phyloP scores from a whole-genome alignment of 1,140 invertebrate species.

The Drosophila ficusphila region DNA sequence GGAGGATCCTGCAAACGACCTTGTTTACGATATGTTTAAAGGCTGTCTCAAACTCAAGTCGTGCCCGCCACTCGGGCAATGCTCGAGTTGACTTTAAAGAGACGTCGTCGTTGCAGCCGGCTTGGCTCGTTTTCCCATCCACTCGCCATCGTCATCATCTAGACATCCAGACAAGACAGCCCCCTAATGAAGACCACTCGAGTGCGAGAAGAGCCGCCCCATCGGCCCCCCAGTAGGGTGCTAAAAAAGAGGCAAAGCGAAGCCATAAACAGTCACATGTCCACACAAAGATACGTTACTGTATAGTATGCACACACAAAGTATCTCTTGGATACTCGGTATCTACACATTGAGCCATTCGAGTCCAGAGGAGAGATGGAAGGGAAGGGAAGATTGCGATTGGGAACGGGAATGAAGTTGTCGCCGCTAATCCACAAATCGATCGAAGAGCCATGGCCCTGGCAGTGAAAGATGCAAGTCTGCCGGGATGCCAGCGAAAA shows the following conservation, averaged over 20 bases:
- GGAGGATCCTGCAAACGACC: conserved; percentile 70
- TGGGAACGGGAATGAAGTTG: conserved; percentile 62
- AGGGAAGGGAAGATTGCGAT: not conserved
- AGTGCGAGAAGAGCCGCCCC: conserved; percentile 40
- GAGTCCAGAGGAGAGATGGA: not conserved
- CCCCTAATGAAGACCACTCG: conserved; percentile 76
- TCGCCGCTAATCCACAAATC: conserved; percentile 59
- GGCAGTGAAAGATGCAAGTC: conserved; percentile 61
- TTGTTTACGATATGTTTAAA: conserved; percentile 71
- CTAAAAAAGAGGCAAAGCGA: conserved; percentile 27
- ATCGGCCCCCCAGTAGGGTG: conserved; percentile 20
- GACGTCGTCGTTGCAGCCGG: conserved; percentile 16
- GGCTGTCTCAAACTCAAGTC: conserved; percentile 37
- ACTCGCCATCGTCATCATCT: too few relatives aligned
- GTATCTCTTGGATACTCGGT: conserved; percentile 31
- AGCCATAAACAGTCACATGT: conserved; percentile 48
- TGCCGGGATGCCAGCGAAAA: conserved; percentile 38
- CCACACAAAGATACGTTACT: conserved; percentile 12
- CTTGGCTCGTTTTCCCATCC: conserved; percentile 40
- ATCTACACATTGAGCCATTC: conserved; percentile 22
- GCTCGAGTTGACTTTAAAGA: conserved; percentile 49
- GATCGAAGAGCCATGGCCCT: conserved; percentile 56
- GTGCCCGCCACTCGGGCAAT: conserved; percentile 31
- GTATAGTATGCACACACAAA: conserved; percentile 13
- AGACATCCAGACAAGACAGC: conserved; percentile 45